phyloP scores from a whole-genome alignment of 2,888 invertebrate genomes.

The Drosophila affinis region DNA sequence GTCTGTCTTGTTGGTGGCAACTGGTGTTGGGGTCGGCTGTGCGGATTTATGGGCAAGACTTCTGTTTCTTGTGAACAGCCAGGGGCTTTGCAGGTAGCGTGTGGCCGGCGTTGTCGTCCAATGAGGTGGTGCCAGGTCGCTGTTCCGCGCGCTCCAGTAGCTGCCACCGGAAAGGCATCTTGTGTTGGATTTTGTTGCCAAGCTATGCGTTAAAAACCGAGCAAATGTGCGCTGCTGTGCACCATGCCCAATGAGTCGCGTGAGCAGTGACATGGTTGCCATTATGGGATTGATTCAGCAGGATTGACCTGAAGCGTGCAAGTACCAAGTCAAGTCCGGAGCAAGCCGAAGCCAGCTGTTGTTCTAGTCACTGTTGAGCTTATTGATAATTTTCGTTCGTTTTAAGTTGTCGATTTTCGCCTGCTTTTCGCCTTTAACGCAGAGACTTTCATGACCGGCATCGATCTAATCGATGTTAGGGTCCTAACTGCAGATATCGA shows the following conservation, averaged over 20 bases:
- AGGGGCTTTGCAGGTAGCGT: not conserved
- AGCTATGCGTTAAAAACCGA: not conserved
- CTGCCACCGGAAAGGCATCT: not conserved
- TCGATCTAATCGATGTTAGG: too few species aligned
- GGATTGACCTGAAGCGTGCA: not conserved
- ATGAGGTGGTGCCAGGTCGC: not conserved
- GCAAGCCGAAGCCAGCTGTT: not conserved
- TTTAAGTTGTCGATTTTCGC: not conserved
- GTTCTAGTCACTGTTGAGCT: not conserved
- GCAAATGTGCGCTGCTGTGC: not conserved
- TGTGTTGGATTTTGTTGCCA: not conserved
- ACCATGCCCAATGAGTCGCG: not conserved
- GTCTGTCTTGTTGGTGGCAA: not conserved
- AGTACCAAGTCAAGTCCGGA: not conserved
- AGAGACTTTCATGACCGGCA: not conserved
- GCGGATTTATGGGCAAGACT: not conserved
- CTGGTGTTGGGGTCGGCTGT: not conserved
- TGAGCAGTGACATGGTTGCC: not conserved
- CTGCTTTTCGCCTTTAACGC: not conserved
- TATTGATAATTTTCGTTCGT: not conserved
- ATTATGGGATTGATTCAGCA: not conserved
- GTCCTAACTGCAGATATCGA: too few species aligned
- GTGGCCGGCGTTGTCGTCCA: not conserved
- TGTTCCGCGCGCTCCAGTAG: not conserved
- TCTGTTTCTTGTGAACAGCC: not conserved